Base-by-base conservation (phyloP, 2,797 vertebrate genomes). In the Leptatherina wallacei region DNA sequence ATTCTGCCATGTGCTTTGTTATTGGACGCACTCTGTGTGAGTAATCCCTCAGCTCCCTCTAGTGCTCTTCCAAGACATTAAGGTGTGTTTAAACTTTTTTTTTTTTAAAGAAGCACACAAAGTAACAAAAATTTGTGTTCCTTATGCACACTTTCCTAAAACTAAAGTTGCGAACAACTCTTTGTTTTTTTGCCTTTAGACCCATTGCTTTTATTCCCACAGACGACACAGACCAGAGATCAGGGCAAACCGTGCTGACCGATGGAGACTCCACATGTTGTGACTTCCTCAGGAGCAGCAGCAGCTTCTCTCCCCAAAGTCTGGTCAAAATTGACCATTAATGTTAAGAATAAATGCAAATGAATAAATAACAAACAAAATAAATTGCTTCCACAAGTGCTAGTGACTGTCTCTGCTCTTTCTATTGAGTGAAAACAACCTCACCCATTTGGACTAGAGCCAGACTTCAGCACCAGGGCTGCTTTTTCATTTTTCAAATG, bases 11-110 rank as follows among this genome's bases (percentile, higher is more conserved):
- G 58, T 35, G 33, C 62, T 33, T 38, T 67, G 72, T 71, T 81
- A 68, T 56, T 75, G 75, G 73, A 77, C 72, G 85, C 65, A 63
- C 61, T 58, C 32, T 59, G 63, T 75, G 67, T 12, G 14, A 10
- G 13, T 81, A 58, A 80, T 62, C 63, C 52, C 72, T 74, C 59
- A 84, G 92, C 91, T 86, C 91, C 91, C 86, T 85, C 91, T 92
- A 89, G 89, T 84, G 92, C 65, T 75, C 80, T 32, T 40, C 3
- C n/a, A 52, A 74, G 20, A 55, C 7, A 63, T 68, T 24, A 61
- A 56, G 6, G 11, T 69, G 49, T 52, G 49, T 27, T 52, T 42
- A 8, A 22, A 55, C n/a, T n/a, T n/a, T n/a, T n/a, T n/a, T n/a
- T n/a, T n/a, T n/a, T n/a, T n/a, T n/a, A n/a, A n/a, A n/a, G n/a